Base-by-base conservation (phyloP, 1,140 invertebrate species). In the Venturia canescens region DNA sequence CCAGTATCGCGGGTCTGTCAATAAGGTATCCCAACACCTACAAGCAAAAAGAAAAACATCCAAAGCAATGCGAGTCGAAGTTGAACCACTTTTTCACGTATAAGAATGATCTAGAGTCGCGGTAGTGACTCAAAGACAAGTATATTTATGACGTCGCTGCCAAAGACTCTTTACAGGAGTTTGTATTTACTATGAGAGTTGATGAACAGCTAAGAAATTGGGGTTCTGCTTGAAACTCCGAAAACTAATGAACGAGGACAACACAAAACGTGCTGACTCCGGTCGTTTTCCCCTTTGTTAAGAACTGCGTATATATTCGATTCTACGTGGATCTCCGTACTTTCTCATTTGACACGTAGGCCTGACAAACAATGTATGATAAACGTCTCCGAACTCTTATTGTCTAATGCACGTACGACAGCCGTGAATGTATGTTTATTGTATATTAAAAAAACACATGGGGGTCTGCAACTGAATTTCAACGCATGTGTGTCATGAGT, bases 321-420 rank as follows among this genome's bases (percentile, higher is more conserved):
- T 44, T 27, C 71, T 74, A 74, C 71, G 48, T 74, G 27, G 48
- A 16, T 21, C 48, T 53, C 71, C 21, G 50, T 21, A 74, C 71
- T 44, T 53, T 74, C 38, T 50, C 70, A 27, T 72, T 48, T 26
- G 23, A 48, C 71, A 50, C 71, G 71, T 23, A 53, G 53, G 6
- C 11, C 71, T 53, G 23, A 29, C 48, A 38, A 21, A 71, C 34
- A 71, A n/a, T 71, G 26, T 27, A 53, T 23, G 34, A 74, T 29
- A 26, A 38, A 27, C 48, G 53, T 53, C 16, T 21, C 15, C 1
- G 23, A 63, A 13, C 60, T 26, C 60, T 26, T n/a, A n/a, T 63
- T 23, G 60, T 26, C 60, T 26, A 63, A 63, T 23, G 27, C 60
- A 63, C 60, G 60, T 63, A 27, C n/a, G 21, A 23, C 11, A 13